Percentiles rank a stretch among this genome's conserved stretches.
phyloP scores from a whole-genome alignment of 2,797 vertebrate genomes.

The Cuniculus paca region DNA sequence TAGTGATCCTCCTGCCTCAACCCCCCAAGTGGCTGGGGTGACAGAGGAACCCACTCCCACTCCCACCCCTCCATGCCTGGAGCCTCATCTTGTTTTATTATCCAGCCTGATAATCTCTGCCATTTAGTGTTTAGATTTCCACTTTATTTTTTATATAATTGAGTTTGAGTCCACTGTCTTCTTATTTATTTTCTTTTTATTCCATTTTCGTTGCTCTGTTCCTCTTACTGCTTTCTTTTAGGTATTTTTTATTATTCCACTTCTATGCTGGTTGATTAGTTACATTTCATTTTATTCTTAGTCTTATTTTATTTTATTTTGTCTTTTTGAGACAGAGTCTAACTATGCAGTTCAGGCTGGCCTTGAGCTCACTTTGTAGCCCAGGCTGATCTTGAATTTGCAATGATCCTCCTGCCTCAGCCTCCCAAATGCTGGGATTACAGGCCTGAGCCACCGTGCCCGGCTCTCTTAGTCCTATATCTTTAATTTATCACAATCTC shows the following conservation, averaged over 20 bases:
- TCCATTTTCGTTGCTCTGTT: background rate
- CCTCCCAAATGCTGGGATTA: too few species aligned
- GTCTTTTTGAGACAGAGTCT: too few species aligned
- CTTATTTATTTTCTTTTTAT: background rate
- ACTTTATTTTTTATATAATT: background rate
- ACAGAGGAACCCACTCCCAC: background rate
- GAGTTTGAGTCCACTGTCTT: background rate
- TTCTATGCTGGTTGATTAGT: background rate
- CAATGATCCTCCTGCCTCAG: too few species aligned
- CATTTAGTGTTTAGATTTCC: background rate
- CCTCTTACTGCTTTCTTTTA: background rate
- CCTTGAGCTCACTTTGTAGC: too few species aligned
- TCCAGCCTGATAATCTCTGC: background rate
- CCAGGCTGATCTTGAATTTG: too few species aligned
- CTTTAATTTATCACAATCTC: background rate
- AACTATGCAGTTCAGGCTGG: too few species aligned
- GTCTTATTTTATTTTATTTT: too few species aligned
- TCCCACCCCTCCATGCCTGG: background rate
- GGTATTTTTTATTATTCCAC: background rate
- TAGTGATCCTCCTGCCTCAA: background rate
- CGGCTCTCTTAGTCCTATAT: conserved; percentile 11
- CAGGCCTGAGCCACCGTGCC: too few species aligned
- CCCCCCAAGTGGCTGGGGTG: background rate
- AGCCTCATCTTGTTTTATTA: background rate
- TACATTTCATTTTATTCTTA: background rate